phyloP scores from a whole-genome alignment of 2,888 invertebrate genomes.

The Ophioninae sp. region DNA sequence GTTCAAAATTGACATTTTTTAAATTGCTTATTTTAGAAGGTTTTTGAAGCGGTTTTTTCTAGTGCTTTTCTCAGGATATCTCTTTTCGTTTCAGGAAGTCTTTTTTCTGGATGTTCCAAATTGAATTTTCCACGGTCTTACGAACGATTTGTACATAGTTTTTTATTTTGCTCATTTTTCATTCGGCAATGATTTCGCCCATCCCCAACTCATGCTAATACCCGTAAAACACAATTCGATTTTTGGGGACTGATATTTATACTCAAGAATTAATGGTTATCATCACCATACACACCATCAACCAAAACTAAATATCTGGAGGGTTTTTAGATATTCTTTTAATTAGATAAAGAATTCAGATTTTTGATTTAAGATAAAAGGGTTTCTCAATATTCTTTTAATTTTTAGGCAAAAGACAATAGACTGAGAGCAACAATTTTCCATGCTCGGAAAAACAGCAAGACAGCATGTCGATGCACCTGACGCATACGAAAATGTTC shows the following conservation, averaged over 20 bases:
- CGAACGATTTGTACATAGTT: not conserved
- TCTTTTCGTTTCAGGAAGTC: no score
- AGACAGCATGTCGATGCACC: not conserved
- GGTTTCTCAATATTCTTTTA: not conserved
- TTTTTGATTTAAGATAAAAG: no score
- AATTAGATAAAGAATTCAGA: no score
- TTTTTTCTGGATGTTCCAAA: not conserved
- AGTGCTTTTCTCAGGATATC: no score
- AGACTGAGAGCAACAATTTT: not conserved
- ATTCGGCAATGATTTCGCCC: not conserved
- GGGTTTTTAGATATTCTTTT: not conserved
- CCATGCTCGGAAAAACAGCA: not conserved
- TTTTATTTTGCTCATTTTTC: not conserved
- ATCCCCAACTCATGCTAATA: not conserved
- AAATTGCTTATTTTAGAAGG: no score
- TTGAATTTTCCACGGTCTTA: not conserved
- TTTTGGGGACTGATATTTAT: not conserved
- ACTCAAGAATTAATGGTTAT: not conserved
- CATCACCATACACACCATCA: not conserved
- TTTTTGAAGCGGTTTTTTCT: no score
- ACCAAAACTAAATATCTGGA: not conserved
- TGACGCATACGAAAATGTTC: conserved; percentile 12
- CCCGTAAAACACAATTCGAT: not conserved
- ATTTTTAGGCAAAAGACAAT: not conserved
- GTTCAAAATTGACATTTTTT: no score